A percentile compares a stretch with the other conserved stretches of the same genome.
Evolutionary conservation across 2,888 invertebrate genomes (phyloP).

Genomic region (Orthosia cruda): DNA sequence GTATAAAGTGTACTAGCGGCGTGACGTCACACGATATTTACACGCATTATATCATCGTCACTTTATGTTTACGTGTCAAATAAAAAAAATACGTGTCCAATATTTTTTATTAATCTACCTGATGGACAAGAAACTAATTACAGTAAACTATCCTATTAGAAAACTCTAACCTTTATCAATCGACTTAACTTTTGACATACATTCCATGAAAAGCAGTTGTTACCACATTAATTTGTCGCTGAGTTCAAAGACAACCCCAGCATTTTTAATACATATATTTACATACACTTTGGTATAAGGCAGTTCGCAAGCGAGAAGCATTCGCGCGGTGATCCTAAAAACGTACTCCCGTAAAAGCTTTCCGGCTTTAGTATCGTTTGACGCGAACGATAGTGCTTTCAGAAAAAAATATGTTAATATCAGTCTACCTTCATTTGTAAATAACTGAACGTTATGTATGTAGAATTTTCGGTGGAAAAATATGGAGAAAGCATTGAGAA

Average conservation of each 20-base stretch:
- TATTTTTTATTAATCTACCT: too few species aligned
- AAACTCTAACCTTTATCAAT: neutral
- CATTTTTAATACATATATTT: slow-evolving; percentile 7
- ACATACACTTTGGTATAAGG: slow-evolving; percentile 2
- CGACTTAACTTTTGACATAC: neutral
- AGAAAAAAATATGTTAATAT: slow-evolving; percentile 16
- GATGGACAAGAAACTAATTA: too few species aligned
- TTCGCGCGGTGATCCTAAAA: slow-evolving; percentile 17
- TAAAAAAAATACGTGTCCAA: too few species aligned
- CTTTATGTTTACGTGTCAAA: too few species aligned
- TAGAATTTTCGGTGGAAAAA: neutral
- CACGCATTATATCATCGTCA: too few species aligned
- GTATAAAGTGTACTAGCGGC: too few species aligned
- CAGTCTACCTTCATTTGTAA: neutral
- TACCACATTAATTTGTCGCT: neutral
- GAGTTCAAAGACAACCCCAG: neutral
- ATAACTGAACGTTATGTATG: neutral
- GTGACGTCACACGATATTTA: too few species aligned
- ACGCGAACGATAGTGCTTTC: slow-evolving; percentile 12
- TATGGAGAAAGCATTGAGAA: neutral
- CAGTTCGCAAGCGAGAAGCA: slow-evolving; percentile 36
- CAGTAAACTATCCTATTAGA: too few species aligned
- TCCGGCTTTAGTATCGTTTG: slow-evolving; percentile 29
- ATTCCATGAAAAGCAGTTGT: neutral
- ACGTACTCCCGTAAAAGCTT: slow-evolving; percentile 41